phyloP scores from a whole-genome alignment of 2,113 vertebrate genomes.

The Stomatorhinus ivindoensis region DNA sequence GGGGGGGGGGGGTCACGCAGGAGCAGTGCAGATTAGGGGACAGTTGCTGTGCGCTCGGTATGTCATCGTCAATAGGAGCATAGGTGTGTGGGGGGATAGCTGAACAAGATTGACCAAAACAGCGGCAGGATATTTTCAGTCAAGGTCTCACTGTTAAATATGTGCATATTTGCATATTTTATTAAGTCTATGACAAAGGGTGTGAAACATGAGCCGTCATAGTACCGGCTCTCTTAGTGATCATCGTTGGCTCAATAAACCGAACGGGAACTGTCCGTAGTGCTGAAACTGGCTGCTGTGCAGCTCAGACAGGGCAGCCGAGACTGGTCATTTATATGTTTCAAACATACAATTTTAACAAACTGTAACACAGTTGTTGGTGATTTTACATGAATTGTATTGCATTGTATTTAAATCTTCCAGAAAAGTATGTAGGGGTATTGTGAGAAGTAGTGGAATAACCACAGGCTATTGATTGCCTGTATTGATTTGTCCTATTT shows the following conservation, averaged over 20 bases:
- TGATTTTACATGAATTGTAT: background rate
- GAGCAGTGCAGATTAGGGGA: background rate
- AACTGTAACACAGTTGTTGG: background rate
- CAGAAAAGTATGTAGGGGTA: background rate
- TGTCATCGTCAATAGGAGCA: background rate
- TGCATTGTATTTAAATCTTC: background rate
- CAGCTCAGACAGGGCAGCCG: background rate
- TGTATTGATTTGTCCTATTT: background rate
- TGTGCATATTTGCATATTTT: conserved; percentile 5
- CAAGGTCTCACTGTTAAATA: background rate
- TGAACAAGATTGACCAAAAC: background rate
- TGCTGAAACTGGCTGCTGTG: conserved; percentile 44
- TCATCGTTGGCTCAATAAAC: background rate
- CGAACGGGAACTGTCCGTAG: conserved; percentile 50
- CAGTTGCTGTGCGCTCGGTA: background rate
- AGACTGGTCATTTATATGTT: background rate
- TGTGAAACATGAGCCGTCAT: background rate
- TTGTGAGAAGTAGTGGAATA: background rate
- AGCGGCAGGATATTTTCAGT: background rate
- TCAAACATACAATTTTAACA: background rate
- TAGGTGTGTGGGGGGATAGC: background rate
- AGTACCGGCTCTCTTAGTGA: background rate
- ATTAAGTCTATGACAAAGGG: background rate
- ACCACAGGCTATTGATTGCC: background rate
- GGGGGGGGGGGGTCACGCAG: background rate